phyloP scores from a whole-genome alignment of 2,797 vertebrate genomes.

The Setipinna tenuifilis region DNA sequence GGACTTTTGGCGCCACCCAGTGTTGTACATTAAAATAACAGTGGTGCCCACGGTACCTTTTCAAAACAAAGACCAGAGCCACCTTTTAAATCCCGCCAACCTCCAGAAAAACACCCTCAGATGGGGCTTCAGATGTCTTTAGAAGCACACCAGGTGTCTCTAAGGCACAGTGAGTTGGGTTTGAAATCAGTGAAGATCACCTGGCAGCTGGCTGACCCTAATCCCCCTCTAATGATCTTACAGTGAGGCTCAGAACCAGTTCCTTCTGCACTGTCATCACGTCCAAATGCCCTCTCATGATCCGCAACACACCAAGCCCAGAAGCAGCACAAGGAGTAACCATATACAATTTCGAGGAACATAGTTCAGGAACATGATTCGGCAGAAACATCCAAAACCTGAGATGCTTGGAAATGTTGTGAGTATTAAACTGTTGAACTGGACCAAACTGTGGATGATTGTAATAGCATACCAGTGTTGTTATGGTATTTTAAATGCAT shows the following conservation, averaged over 20 bases:
- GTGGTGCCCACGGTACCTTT: background rate
- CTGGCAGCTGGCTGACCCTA: conserved; percentile 70
- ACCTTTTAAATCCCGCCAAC: background rate
- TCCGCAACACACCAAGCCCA: background rate
- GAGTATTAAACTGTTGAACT: conserved; percentile 54
- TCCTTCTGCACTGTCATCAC: conserved; percentile 48
- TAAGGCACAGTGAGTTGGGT: conserved; percentile 7
- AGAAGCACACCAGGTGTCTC: conserved; percentile 8
- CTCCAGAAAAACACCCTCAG: background rate
- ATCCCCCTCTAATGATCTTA: conserved; percentile 75
- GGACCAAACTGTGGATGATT: background rate
- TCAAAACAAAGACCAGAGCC: background rate
- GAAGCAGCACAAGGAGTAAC: background rate
- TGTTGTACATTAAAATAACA: conserved; percentile 40
- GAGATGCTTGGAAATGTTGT: conserved; percentile 62
- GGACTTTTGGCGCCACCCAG: conserved; percentile 72
- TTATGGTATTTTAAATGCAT: background rate
- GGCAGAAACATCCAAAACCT: conserved; percentile 56
- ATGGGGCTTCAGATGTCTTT: conserved; percentile 18
- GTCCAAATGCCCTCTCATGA: conserved; percentile 41
- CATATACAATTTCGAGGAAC: background rate
- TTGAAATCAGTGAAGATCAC: conserved; percentile 62
- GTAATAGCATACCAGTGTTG: background rate
- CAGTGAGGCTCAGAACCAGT: conserved; percentile 39
- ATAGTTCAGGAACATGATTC: conserved; percentile 59